Percentiles rank a stretch among this genome's conserved stretches.
Conservation (phyloP, 2,888 invertebrate genomes). For the Spodoptera exigua region DNA sequence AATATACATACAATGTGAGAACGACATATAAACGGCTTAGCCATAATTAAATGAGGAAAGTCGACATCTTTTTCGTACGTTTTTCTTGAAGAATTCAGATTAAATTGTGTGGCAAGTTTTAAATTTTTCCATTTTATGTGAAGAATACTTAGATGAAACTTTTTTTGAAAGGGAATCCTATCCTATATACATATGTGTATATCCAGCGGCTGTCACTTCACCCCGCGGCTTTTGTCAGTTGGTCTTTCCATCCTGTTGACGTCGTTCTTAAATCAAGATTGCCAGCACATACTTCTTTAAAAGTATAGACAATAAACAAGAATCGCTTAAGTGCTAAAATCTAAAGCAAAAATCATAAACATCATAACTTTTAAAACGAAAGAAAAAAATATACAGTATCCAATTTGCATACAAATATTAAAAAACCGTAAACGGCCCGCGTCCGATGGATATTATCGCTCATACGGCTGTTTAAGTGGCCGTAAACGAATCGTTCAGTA, state of each 20-base stretch:
- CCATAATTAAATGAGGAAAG: constrained; percentile 26
- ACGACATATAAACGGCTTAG: neutral
- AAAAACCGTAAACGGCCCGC: constrained; percentile 17
- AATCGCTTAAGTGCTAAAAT: constrained; percentile 6
- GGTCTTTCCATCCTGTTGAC: neutral
- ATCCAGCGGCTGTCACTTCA: too few species aligned
- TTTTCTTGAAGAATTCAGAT: neutral
- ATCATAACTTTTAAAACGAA: constrained; percentile 9
- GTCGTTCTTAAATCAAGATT: neutral
- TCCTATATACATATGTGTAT: too few species aligned
- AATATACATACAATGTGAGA: constrained; percentile 3
- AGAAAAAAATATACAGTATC: constrained; percentile 11
- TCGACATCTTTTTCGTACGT: constrained; percentile 8
- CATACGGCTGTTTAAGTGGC: constrained; percentile 9
- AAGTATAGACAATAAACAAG: neutral
- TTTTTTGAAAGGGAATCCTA: too few species aligned
- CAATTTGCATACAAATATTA: constrained; percentile 41
- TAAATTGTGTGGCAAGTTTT: constrained; percentile 9
- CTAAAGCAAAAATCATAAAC: constrained; percentile 4
- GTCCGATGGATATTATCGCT: constrained; percentile 19
- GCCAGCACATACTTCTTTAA: neutral
- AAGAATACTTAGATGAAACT: too few species aligned
- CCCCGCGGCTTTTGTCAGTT: too few species aligned
- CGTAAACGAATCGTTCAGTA: constrained; percentile 12
- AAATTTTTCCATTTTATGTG: neutral